A percentile compares a stretch with the other conserved stretches of the same genome.
phyloP scores from a whole-genome alignment of 2,888 invertebrate genomes.

The Endotricha flammealis region DNA sequence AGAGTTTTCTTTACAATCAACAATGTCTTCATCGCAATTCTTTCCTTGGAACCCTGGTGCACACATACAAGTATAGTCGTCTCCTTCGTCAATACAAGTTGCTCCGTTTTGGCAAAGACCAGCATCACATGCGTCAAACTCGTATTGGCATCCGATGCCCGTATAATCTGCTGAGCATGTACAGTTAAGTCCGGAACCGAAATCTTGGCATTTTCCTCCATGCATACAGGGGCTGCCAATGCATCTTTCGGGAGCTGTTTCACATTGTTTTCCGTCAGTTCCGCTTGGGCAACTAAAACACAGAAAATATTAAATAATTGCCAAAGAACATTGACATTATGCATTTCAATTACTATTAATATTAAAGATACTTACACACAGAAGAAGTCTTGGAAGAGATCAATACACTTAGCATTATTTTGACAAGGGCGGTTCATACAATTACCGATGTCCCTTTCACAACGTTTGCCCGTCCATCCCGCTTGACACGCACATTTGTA shows the following conservation, averaged over 20 bases:
- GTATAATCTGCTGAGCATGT: conserved; percentile 92
- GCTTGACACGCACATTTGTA: conserved; percentile 89
- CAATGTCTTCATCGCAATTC: conserved; percentile 93
- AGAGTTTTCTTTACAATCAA: conserved; percentile 94
- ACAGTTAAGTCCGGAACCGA: conserved; percentile 96
- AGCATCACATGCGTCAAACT: conserved; percentile 94
- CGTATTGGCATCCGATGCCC: conserved; percentile 95
- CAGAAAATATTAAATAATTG: conserved; percentile 5
- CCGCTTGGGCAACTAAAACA: conserved; percentile 89
- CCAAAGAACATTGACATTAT: not conserved
- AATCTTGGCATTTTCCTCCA: conserved; percentile 96
- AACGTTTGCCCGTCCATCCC: conserved; percentile 92
- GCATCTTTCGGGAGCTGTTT: conserved; percentile 96
- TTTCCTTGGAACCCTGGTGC: conserved; percentile 88
- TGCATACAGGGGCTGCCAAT: conserved; percentile 97
- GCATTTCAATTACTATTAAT: not conserved
- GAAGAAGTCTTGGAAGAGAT: conserved; percentile 93
- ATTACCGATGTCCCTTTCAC: conserved; percentile 92
- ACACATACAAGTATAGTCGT: conserved; percentile 91
- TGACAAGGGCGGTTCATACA: conserved; percentile 93
- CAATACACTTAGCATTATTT: conserved; percentile 94
- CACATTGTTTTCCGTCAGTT: conserved; percentile 97
- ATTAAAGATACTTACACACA: conserved; percentile 84
- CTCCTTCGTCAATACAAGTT: conserved; percentile 91
- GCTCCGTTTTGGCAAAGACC: conserved; percentile 96